Base-by-base conservation (phyloP, 2,888 invertebrate species). In the Eupithecia vulgata region DNA sequence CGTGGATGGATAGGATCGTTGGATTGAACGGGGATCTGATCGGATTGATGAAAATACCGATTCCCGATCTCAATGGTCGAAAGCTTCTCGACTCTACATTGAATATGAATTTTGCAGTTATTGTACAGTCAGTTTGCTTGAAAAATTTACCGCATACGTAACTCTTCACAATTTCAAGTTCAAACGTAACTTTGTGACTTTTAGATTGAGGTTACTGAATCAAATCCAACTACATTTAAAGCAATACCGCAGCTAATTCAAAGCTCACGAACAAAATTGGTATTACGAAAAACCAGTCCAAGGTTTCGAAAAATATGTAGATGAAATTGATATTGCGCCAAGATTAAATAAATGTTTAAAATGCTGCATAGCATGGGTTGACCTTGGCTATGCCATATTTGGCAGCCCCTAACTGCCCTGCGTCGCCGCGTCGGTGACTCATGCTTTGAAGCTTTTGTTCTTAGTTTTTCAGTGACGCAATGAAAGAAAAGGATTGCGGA, bases 381-480 rank as follows among this genome's bases (percentile, higher is more conserved):
- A 79, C 81, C 80, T 82, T 81, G 78, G 70, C 68, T 74, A 30
- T 59, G 40, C 45, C 65, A 73, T 71, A 71, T 79, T 79, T 79
- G 79, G 79, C 79, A 79, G 72, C 66, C 72, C 78, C 70, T 64
- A 66, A 40, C 7, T 25, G 65, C 70, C 80, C 74, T 75, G 81
- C 79, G 79, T 76, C 79, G 30, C 74, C 74, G 81, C 79, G 79
- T 76, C 76, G 81, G 78, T 86, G 86, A 87, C 78, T 88, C 86
- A 88, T 82, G 74, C 61, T 70, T 61, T 65, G 21, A 64, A 64
- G 64, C 30, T 67, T 73, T 71, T 30, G 64, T 48, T 61, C 34
- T 4, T 67, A 17, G 67, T 25, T 75, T 74, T 62, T 57, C 13
- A 40, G 6, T 66, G 70, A 71, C 66, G 66, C 57, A 66, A 65